A percentile compares a stretch with the other conserved stretches of the same genome.
phyloP scores from a whole-genome alignment of 2,888 invertebrate genomes.

The Deilephila porcellus region DNA sequence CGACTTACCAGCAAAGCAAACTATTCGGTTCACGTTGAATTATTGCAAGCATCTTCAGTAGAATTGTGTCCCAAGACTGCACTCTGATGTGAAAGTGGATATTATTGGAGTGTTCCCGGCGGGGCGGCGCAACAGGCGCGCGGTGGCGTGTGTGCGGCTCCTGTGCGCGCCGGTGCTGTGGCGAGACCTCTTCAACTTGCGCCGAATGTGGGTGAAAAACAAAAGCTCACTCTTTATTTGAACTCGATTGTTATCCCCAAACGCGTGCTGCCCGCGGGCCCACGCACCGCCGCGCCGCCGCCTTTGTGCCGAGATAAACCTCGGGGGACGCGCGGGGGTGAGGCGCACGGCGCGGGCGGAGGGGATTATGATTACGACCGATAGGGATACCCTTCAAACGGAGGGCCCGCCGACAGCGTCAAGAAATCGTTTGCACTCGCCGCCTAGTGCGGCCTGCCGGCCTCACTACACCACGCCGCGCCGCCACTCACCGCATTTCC shows the following conservation, averaged over 20 bases:
- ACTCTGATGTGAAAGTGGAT: neutral
- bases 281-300: constrained; percentile 41
- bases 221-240: constrained; percentile 60
- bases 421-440: neutral
- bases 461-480: neutral
- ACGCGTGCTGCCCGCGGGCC: constrained; percentile 36
- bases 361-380: constrained; percentile 11
- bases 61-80: too few species aligned
- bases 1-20: neutral
- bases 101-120: neutral
- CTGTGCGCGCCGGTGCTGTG: constrained; percentile 3
- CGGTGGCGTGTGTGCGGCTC: neutral
- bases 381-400: constrained; percentile 25
- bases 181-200: neutral
- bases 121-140: neutral
- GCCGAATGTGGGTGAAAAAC: constrained; percentile 46
- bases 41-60: too few species aligned
- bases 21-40: neutral
- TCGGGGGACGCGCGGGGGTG: constrained; percentile 27
- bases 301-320: constrained; percentile 56
- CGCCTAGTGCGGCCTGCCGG: neutral
- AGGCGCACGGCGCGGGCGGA: neutral
- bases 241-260: constrained; percentile 52
- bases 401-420: neutral
- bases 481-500: constrained; percentile 1